Conservation (phyloP, 2,113 vertebrate species). For the Paralichthys olivaceus region DNA sequence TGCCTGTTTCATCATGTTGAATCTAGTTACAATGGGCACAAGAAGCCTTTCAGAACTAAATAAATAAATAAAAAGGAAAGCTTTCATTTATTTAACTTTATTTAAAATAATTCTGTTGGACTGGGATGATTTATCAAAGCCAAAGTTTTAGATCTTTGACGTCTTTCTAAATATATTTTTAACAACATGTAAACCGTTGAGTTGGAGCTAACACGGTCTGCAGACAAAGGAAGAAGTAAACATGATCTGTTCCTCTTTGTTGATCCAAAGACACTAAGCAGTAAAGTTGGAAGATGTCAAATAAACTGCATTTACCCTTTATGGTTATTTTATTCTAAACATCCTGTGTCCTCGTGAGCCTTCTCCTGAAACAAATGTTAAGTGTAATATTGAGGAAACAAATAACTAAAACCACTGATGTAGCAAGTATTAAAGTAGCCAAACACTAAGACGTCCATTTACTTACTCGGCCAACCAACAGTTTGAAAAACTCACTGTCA, state of each 20-base stretch:
- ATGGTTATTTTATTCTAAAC: neutral
- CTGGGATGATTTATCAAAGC: neutral
- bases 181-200: neutral
- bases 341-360: neutral
- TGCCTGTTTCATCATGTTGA: conserved; percentile 4
- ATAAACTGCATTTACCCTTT: neutral
- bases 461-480: neutral
- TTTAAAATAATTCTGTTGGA: neutral
- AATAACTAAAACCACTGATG: neutral
- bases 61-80: neutral
- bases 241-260: too few relatives aligned
- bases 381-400: neutral
- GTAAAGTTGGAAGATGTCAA: neutral
- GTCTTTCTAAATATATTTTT: neutral
- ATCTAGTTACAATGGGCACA: neutral
- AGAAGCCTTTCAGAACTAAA: neutral
- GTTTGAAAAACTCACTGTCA: conserved; percentile 15
- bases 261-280: neutral
- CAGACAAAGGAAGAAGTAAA: neutral
- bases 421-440: neutral
- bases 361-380: neutral
- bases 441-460: neutral
- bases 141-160: neutral
- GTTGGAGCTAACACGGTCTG: neutral
- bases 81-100: neutral